Percentiles rank a stretch among this genome's conserved stretches.
These are phyloP conservation scores for Sebastes paucispinis DNA, from an alignment of 2,797 vertebrate genomes.

Conservation along the genomic window DNA sequence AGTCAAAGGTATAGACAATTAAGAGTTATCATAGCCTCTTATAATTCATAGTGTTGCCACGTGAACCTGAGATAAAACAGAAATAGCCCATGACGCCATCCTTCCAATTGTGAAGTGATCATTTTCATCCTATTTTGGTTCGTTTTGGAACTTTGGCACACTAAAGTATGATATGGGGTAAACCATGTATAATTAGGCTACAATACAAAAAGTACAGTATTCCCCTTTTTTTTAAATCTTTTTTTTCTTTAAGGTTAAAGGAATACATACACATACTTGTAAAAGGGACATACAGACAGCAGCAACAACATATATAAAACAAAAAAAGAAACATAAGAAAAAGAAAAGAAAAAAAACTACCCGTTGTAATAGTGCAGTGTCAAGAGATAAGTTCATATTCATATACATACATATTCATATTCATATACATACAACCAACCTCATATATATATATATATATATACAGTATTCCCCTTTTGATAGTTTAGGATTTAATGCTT, in stretches of 20 bases:
- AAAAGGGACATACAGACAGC: too few relatives aligned
- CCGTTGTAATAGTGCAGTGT: too few relatives aligned
- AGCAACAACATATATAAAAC: too few relatives aligned
- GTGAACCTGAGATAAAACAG: neutral
- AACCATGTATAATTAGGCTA: neutral
- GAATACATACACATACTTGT: too few relatives aligned
- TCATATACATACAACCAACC: too few relatives aligned
- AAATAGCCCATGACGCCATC: neutral
- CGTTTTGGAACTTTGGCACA: conserved; percentile 17
- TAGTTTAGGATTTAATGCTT: neutral
- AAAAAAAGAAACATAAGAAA: too few relatives aligned
- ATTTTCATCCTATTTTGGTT: neutral
- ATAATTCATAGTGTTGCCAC: neutral
- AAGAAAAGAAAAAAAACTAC: too few relatives aligned
- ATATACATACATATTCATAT: too few relatives aligned
- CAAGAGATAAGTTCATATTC: too few relatives aligned
- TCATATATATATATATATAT: too few relatives aligned
- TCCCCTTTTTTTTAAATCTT: neutral
- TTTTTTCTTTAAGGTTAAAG: too few relatives aligned
- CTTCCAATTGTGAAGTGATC: neutral
- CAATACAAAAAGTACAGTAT: neutral
- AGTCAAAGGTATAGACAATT: neutral
- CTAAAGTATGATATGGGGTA: neutral
- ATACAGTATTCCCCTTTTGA: too few relatives aligned
- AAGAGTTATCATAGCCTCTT: neutral